Evolutionary conservation across 1,140 invertebrate genomes (phyloP).

Genomic region (Bilobella aurantiaca): DNA sequence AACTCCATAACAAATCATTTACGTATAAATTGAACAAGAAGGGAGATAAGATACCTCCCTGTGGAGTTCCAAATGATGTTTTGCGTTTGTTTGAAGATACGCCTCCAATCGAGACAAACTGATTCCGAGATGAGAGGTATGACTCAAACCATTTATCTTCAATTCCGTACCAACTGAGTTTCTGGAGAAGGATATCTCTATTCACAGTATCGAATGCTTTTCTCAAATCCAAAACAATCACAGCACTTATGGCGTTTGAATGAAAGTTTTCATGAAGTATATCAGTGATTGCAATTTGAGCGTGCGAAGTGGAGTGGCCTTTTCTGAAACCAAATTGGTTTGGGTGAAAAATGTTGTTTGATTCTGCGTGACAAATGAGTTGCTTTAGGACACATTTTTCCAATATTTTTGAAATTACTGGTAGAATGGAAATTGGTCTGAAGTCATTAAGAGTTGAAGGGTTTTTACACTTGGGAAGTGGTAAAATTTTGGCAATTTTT

Average conservation of each 20-base stretch:
- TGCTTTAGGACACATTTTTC: constrained; percentile 13
- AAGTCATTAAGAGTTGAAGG: not conserved
- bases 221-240: constrained; percentile 39
- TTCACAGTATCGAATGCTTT: constrained; percentile 42
- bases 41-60: not conserved
- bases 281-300: constrained; percentile 38
- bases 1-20: not conserved
- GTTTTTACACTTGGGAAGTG: constrained; percentile 5
- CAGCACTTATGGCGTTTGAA: constrained; percentile 34
- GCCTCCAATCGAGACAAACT: not conserved
- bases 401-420: constrained; percentile 7
- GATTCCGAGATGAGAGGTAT: not conserved
- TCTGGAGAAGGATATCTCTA: constrained; percentile 38
- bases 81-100: not conserved
- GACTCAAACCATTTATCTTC: not conserved
- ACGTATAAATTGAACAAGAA: not conserved
- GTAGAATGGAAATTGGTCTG: constrained; percentile 9
- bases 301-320: constrained; percentile 38
- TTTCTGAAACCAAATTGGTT: constrained; percentile 41
- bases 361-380: not conserved
- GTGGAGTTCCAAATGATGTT: not conserved
- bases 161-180: constrained; percentile 30
- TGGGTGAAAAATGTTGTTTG: constrained; percentile 1
- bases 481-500: constrained; percentile 8
- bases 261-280: constrained; percentile 37